Percentiles rank a stretch among this genome's conserved stretches.
phyloP scores from a whole-genome alignment of 2,888 invertebrate genomes.

The Drosophila vallismaia region DNA sequence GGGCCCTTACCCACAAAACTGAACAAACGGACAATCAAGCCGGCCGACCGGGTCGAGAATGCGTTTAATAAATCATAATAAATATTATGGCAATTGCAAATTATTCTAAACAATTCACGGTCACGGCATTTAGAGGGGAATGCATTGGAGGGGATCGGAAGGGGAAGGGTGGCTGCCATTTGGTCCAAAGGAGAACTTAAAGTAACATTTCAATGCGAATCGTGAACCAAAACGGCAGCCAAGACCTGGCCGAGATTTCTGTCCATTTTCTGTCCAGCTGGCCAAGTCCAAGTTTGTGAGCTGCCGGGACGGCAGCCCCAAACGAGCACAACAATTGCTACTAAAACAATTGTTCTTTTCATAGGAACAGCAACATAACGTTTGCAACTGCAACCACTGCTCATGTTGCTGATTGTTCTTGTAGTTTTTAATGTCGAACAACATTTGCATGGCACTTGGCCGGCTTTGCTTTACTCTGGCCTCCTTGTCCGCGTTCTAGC shows the following conservation, averaged over 20 bases:
- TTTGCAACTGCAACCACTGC: constrained; percentile 32
- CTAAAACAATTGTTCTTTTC: constrained; percentile 72
- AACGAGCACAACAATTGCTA: constrained; percentile 68
- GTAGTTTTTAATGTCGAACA: constrained; percentile 76
- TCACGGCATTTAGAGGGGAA: constrained; percentile 52
- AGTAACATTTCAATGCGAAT: constrained; percentile 51
- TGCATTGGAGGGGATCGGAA: background rate
- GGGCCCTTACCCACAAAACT: constrained; percentile 50
- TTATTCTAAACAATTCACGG: constrained; percentile 73
- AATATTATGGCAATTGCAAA: constrained; percentile 77
- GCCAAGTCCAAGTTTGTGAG: constrained; percentile 27
- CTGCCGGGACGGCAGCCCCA: constrained; percentile 61
- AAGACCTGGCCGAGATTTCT: constrained; percentile 2
- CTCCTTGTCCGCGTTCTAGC: constrained; percentile 35
- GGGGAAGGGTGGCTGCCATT: background rate
- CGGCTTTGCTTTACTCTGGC: constrained; percentile 41
- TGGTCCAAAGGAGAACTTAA: constrained; percentile 26
- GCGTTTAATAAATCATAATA: constrained; percentile 72
- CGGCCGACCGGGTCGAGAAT: constrained; percentile 34
- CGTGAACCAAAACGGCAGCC: constrained; percentile 37
- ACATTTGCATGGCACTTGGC: constrained; percentile 76
- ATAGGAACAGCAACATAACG: constrained; percentile 39
- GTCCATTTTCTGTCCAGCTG: constrained; percentile 6
- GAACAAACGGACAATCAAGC: constrained; percentile 12
- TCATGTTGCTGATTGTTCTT: constrained; percentile 71